These are phyloP conservation scores for Paramormyrops kingsleyae DNA, from an alignment of 2,113 vertebrate genomes.

Conservation along the genomic window DNA sequence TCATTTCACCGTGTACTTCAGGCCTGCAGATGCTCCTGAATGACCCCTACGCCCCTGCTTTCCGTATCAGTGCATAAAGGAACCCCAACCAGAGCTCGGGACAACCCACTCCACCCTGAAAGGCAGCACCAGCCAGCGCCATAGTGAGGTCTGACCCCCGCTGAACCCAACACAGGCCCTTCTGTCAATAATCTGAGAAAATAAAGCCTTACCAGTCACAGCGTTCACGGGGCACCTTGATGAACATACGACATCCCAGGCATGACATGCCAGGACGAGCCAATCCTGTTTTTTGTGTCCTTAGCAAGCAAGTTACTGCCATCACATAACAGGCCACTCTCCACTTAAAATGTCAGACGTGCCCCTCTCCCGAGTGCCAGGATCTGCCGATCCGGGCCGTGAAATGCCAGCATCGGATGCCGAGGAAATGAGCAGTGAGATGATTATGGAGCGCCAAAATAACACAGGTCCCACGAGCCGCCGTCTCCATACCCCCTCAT, in stretches of 20 bases:
- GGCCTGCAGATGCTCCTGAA: background rate
- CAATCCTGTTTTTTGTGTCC: background rate
- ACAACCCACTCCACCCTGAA: background rate
- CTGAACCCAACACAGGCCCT: background rate
- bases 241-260: background rate
- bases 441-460: constrained; percentile 34
- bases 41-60: background rate
- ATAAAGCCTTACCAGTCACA: background rate
- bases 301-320: background rate
- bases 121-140: background rate
- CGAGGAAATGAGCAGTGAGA: constrained; percentile 46
- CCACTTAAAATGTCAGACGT: constrained; percentile 30
- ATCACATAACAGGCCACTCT: constrained; percentile 40
- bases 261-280: background rate
- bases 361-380: constrained; percentile 28
- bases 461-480: background rate
- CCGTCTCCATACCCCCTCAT: background rate
- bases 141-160: background rate
- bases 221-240: background rate
- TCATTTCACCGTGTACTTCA: background rate
- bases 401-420: constrained; percentile 51
- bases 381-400: constrained; percentile 45
- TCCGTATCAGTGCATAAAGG: background rate
- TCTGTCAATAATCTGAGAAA: background rate
- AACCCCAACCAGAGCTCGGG: background rate